Evolutionary conservation across 2,888 invertebrate species (phyloP), one percentile per base, ranked within the genome.

Genomic region (Hyposoter didymator): DNA sequence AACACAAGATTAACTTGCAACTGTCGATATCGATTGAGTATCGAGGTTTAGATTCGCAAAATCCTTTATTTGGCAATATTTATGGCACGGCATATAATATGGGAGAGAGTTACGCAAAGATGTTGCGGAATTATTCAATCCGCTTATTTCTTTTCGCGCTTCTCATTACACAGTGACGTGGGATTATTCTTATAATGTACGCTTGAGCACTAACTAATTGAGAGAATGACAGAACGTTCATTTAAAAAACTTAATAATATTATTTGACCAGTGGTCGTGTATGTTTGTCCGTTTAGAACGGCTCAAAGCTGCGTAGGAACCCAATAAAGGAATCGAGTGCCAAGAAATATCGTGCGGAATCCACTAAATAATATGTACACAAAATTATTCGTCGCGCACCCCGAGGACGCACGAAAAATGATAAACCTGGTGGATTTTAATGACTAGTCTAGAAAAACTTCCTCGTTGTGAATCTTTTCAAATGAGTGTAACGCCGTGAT

Each of bases 61-160:
- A 74, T 78, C 62, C 78, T 85, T 67, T 47, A 76, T 88, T 88
- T 90, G 89, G 89, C 90, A 89, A 90, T 88, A 89, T 88, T 87
- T 89, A 89, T 90, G 89, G 88, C 88, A 90, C 88, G 88, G 89
- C 88, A 90, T 89, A 90, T 90, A 90, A 90, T 82, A 89, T 89
- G 88, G 90, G 89, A 89, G 89, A 89, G 88, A 84, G 74, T 87
- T 76, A 81, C 83, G 87, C 32, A 62, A 86, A 67, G 84, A 82
- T 75, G 82, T 83, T 45, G 67, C 82, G 82, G 17, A 55, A 73
- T 28, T 39, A 52, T 45, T 76, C 49, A 72, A 64, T 43, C 82
- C 62, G 78, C 70, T 81, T 78, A 81, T 84, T 84, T 82, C 84
- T 75, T 39, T 76, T 67, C 32, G 32, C 10, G 70, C 28, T 84